Conservation (phyloP, 2,888 invertebrate genomes). For the Lymantria dispar region DNA sequence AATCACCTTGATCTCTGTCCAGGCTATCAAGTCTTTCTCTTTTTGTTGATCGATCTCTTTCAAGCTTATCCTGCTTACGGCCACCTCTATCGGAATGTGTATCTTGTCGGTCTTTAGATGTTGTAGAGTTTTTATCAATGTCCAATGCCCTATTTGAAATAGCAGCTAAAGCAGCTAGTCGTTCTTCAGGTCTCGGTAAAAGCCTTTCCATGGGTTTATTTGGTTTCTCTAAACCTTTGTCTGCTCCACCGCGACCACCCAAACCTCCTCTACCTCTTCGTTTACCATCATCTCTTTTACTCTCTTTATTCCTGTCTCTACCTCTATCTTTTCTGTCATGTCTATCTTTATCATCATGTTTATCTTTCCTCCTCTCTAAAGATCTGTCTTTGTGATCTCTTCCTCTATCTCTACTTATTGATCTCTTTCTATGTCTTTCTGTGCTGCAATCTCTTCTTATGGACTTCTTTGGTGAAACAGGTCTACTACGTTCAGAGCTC, state of each 20-base stretch:
- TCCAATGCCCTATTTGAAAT: slow-evolving; percentile 74
- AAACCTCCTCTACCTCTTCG: slow-evolving; percentile 78
- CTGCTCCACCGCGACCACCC: slow-evolving; percentile 66
- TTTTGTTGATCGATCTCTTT: slow-evolving; percentile 78
- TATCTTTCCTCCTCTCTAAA: slow-evolving; percentile 75
- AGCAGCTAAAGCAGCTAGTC: slow-evolving; percentile 83
- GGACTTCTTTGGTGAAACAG: slow-evolving; percentile 75
- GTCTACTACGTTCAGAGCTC: slow-evolving; percentile 74
- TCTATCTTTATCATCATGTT: slow-evolving; percentile 82
- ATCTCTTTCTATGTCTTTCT: slow-evolving; percentile 69
- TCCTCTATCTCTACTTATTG: slow-evolving; percentile 74
- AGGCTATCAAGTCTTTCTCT: slow-evolving; percentile 72
- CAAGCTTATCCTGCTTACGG: slow-evolving; percentile 72
- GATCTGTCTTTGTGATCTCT: slow-evolving; percentile 76
- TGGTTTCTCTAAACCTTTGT: slow-evolving; percentile 84
- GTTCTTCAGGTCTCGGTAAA: slow-evolving; percentile 84
- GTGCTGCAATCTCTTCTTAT: slow-evolving; percentile 63
- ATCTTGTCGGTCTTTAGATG: slow-evolving; percentile 74
- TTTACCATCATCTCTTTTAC: slow-evolving; percentile 77
- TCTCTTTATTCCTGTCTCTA: slow-evolving; percentile 82
- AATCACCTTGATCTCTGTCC: slow-evolving; percentile 75
- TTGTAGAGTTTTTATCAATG: slow-evolving; percentile 69
- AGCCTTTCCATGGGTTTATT: slow-evolving; percentile 84
- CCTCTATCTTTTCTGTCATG: slow-evolving; percentile 88
- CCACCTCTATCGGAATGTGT: slow-evolving; percentile 73